Base-by-base conservation (phyloP, 2,797 vertebrate species). In the Phataginus tricuspis region DNA sequence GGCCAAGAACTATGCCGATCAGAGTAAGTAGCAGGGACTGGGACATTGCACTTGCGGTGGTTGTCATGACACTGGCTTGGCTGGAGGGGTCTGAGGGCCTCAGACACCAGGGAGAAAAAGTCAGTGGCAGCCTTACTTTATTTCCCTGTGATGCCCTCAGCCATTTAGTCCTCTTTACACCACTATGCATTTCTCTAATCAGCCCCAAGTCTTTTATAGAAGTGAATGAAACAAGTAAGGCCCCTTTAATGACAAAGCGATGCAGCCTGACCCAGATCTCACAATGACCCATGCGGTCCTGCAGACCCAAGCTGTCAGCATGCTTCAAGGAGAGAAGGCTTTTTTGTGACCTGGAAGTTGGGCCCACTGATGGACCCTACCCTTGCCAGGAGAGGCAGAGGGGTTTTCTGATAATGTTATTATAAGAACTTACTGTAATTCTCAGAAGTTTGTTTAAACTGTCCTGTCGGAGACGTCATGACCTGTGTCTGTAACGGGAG, bases 1-100 rank as follows among this genome's bases (percentile, higher is more conserved):
- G 98, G 99, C 99, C 90, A 99, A 99, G 98, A 99, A 99, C 98
- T 99, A 99, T 45, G 99, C 99, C 4, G 99, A 99, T 97, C 99
- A 99, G 98, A 99, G 99, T 99, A 98, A 99, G 99, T 98, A 16
- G 27, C 8, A n/a, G 8, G 19, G 21, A 21, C 25, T 13, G 4
- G 25, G 2, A 25, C 0, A 6, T 4, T 0, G 9, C 25, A 3
- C 1, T 0, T 14, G 74, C 16, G 3, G 4, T 29, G 3, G 6
- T 37, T 23, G 18, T 59, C 10, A 29, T 23, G 6, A 55, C 61
- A 15, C 21, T 14, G 18, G 0, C 45, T 27, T 12, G 5, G 64
- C 42, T 11, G 23, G 69, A 23, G 37, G 68, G 2, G 21, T 1
- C 2, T 27, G 59, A 39, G 55, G 64, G 25, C 39, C 16, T 77